A percentile compares a stretch with the other conserved stretches of the same genome.
Conservation (phyloP, 2,888 invertebrate genomes). For the Harpalus rufipes region DNA sequence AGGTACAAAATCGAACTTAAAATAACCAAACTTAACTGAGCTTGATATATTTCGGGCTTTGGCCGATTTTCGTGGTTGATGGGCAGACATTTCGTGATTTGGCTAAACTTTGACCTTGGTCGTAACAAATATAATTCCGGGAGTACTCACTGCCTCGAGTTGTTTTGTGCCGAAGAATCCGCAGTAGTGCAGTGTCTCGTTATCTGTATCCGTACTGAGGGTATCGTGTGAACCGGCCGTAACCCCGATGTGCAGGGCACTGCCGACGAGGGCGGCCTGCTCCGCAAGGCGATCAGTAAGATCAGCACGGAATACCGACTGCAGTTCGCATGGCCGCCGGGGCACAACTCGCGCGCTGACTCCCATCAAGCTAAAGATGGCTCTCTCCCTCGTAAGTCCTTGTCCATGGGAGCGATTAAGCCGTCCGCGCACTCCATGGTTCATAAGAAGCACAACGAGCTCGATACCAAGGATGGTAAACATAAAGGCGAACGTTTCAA, state of each 20-base stretch:
- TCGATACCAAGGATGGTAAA: conserved; percentile 76
- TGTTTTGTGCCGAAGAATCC: too few relatives aligned
- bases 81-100: too few relatives aligned
- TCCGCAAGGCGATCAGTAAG: conserved; percentile 85
- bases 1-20: too few relatives aligned
- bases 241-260: conserved; percentile 56
- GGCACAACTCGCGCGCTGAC: conserved; percentile 77
- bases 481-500: background rate
- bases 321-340: conserved; percentile 92
- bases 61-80: too few relatives aligned
- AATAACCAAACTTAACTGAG: too few relatives aligned
- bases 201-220: background rate
- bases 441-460: conserved; percentile 76
- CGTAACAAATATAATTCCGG: too few relatives aligned
- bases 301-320: conserved; percentile 92
- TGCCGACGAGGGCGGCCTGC: conserved; percentile 80
- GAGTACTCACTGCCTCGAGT: too few relatives aligned
- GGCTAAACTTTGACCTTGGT: too few relatives aligned
- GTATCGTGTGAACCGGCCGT: conserved; percentile 8
- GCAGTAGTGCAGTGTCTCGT: too few relatives aligned
- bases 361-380: conserved; percentile 74
- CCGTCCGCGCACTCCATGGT: conserved; percentile 78
- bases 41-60: too few relatives aligned
- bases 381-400: conserved; percentile 87
- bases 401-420: conserved; percentile 92